Conservation (phyloP, 2,888 invertebrate genomes). For the Lepidochrysops patricia region DNA sequence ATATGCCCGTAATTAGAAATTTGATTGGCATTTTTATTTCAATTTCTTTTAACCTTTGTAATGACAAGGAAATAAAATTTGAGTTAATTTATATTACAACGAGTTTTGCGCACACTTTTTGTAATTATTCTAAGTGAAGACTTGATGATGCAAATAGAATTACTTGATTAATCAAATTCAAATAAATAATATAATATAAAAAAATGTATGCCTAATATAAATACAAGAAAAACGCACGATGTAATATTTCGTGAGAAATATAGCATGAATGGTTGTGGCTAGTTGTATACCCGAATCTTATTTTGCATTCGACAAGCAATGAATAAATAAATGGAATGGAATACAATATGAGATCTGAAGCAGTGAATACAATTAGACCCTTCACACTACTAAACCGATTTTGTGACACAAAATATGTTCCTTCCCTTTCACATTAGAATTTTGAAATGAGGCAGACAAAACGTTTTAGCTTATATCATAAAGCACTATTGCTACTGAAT, state of each 20-base stretch:
- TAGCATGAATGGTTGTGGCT: not conserved
- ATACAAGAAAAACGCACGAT: no score
- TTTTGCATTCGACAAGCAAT: conserved; percentile 12
- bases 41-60: not conserved
- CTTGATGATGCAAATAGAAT: no score
- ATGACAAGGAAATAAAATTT: conserved; percentile 4
- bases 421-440: no score
- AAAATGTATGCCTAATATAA: no score
- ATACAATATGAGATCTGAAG: conserved; percentile 14
- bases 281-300: conserved; percentile 4
- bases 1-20: not conserved
- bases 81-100: no score
- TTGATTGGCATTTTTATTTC: not conserved
- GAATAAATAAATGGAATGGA: conserved; percentile 14
- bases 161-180: no score
- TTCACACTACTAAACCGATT: not conserved
- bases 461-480: no score
- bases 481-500: no score
- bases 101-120: no score
- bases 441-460: no score
- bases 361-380: conserved; percentile 6
- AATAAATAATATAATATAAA: no score
- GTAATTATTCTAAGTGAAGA: no score
- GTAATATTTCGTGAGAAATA: not conserved
- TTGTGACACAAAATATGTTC: not conserved